phyloP scores from a whole-genome alignment of 2,888 invertebrate species.

The Halictus quadricinctus region DNA sequence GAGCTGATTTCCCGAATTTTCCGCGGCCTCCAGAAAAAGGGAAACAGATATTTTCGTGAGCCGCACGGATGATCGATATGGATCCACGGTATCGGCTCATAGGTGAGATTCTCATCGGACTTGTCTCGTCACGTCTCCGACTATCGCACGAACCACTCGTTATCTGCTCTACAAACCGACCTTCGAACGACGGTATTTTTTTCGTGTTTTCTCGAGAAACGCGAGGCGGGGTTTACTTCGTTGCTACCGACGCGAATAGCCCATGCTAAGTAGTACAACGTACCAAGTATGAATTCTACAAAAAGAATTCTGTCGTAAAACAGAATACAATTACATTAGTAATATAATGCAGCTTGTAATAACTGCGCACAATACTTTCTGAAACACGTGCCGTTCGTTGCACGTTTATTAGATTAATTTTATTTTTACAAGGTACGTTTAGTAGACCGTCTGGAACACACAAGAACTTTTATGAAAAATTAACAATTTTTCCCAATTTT shows the following conservation, averaged over 20 bases:
- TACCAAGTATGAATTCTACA: neutral
- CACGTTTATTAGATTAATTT: too few species aligned
- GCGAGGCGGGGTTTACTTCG: neutral
- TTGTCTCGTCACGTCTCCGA: constrained; percentile 51
- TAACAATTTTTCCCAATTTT: too few species aligned
- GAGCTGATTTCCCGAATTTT: neutral
- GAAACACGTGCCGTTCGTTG: too few species aligned
- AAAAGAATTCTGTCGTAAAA: neutral
- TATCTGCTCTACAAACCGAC: constrained; percentile 50
- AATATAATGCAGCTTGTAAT: neutral
- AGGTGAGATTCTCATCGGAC: constrained; percentile 42
- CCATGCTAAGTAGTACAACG: neutral
- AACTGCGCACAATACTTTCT: too few species aligned
- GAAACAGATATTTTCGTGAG: constrained; percentile 1
- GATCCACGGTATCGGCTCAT: constrained; percentile 25
- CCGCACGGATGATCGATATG: neutral
- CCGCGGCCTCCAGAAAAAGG: neutral
- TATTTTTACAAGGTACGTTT: too few species aligned
- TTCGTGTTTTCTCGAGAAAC: constrained; percentile 14
- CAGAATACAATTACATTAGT: too few species aligned
- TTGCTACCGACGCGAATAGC: neutral
- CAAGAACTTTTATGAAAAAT: too few species aligned
- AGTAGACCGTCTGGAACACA: too few species aligned
- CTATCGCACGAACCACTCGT: constrained; percentile 54
- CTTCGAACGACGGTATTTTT: constrained; percentile 53